These are phyloP conservation scores for Tipula unca DNA, from an alignment of 2,888 invertebrate species.

Conservation along the genomic window DNA sequence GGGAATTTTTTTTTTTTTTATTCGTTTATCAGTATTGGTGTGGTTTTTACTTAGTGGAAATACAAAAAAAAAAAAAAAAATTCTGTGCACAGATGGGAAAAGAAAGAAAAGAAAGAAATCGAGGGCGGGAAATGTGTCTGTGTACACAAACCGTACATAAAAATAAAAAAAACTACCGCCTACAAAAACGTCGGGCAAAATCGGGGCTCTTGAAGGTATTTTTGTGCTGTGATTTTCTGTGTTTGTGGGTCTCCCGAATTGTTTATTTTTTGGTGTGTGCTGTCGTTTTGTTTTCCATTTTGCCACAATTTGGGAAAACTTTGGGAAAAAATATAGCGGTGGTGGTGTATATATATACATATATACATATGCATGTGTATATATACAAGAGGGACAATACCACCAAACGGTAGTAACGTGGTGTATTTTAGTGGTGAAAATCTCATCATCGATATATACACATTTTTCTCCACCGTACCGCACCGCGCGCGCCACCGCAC, in stretches of 20 bases:
- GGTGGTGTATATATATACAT: background rate
- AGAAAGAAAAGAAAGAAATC: conserved; percentile 3
- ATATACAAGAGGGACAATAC: background rate
- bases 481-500: background rate
- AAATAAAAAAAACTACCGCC: background rate
- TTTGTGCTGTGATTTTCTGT: conserved; percentile 2
- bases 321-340: background rate
- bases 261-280: too few relatives aligned
- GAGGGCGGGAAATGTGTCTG: background rate
- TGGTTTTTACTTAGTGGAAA: background rate
- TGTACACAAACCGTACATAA: background rate
- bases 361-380: background rate
- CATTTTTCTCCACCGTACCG: background rate
- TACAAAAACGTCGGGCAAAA: background rate
- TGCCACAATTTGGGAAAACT: conserved; percentile 16
- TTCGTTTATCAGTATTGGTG: background rate
- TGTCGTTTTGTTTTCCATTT: background rate
- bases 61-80: background rate
- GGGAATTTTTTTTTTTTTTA: conserved; percentile 15
- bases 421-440: conserved; percentile 17
- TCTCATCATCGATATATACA: conserved; percentile 16
- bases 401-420: conserved; percentile 15
- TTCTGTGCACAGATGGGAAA: background rate
- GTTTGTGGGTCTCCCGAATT: conserved; percentile 8
- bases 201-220: background rate